Percentiles rank a stretch among this genome's conserved stretches.
Conservation (phyloP, 2,888 invertebrate species). For the Aplocera efformata region DNA sequence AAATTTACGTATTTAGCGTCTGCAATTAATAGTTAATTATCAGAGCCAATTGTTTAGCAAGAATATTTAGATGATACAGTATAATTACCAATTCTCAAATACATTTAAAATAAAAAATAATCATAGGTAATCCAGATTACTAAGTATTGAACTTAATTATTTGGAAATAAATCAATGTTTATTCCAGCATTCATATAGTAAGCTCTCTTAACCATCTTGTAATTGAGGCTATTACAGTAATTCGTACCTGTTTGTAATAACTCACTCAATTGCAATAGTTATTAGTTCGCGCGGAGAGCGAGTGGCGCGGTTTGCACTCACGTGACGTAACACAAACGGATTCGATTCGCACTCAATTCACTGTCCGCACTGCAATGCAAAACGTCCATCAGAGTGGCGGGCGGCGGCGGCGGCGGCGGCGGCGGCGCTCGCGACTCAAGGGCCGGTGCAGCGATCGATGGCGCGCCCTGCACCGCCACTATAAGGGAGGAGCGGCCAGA, state of each 20-base stretch:
- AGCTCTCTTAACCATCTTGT: slow-evolving; percentile 9
- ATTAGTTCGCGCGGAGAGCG: slow-evolving; percentile 25
- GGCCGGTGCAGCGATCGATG: slow-evolving; percentile 76
- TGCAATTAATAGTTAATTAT: too few relatives aligned
- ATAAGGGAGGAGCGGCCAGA: slow-evolving; percentile 79
- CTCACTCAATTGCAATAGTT: slow-evolving; percentile 21
- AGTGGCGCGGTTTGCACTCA: slow-evolving; percentile 47
- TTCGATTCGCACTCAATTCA: slow-evolving; percentile 45
- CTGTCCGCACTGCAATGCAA: slow-evolving; percentile 47
- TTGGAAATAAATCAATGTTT: too few relatives aligned
- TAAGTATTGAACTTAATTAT: too few relatives aligned
- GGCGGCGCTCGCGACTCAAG: slow-evolving; percentile 46
- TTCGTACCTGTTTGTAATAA: slow-evolving; percentile 19
- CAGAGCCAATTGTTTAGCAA: too few relatives aligned
- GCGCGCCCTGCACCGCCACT: slow-evolving; percentile 74
- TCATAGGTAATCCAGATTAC: too few relatives aligned
- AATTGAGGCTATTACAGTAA: slow-evolving; percentile 23
- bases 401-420: slow-evolving; percentile 61
- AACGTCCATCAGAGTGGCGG: slow-evolving; percentile 44
- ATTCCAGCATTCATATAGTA: too few relatives aligned
- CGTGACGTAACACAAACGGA: slow-evolving; percentile 53
- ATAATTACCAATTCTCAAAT: too few relatives aligned
- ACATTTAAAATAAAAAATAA: too few relatives aligned
- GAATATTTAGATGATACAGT: too few relatives aligned
- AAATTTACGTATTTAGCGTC: too few relatives aligned